Evolutionary conservation across 92 coral and sea anemone genomes (phyloP).

Genomic region (Phenganax marumi): DNA sequence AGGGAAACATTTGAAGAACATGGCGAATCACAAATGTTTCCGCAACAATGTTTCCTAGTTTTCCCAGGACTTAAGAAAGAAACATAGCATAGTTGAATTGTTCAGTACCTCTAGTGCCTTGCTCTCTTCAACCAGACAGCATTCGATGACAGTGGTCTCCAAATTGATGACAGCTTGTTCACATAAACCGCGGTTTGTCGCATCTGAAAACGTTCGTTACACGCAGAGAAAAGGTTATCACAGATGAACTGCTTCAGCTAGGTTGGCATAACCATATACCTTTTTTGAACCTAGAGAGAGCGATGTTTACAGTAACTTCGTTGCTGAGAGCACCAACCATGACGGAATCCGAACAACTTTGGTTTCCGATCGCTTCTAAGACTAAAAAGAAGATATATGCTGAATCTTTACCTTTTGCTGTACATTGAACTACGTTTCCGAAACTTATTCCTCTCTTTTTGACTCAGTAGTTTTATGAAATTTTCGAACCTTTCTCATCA

Average conservation of each 20-base stretch:
- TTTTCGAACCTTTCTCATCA: constrained; percentile 62
- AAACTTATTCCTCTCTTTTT: background rate
- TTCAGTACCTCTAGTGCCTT: constrained; percentile 70
- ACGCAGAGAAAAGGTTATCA: background rate
- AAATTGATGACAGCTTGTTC: constrained; percentile 70
- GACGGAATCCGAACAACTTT: constrained; percentile 72
- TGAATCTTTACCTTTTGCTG: background rate
- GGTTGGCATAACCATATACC: constrained; percentile 47
- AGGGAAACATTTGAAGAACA: too few species aligned
- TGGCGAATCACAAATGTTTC: too few species aligned
- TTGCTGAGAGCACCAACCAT: constrained; percentile 73
- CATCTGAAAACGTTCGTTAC: constrained; percentile 43
- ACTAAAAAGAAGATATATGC: constrained; percentile 52
- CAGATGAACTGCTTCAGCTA: background rate
- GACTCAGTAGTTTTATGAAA: background rate
- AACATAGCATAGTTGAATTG: background rate
- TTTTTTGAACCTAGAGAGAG: constrained; percentile 67
- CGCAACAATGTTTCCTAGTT: too few species aligned
- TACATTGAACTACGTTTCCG: background rate
- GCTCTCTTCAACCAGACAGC: constrained; percentile 70
- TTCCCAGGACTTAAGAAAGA: too few species aligned
- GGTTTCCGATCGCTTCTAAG: constrained; percentile 73
- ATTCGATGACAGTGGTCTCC: constrained; percentile 75
- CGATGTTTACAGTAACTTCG: constrained; percentile 70
- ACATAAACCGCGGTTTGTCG: constrained; percentile 57